Percentiles rank a stretch among this genome's conserved stretches.
Evolutionary conservation across 64 coral and sea anemone species (phyloP).

Genomic region (Montipora sp.): DNA sequence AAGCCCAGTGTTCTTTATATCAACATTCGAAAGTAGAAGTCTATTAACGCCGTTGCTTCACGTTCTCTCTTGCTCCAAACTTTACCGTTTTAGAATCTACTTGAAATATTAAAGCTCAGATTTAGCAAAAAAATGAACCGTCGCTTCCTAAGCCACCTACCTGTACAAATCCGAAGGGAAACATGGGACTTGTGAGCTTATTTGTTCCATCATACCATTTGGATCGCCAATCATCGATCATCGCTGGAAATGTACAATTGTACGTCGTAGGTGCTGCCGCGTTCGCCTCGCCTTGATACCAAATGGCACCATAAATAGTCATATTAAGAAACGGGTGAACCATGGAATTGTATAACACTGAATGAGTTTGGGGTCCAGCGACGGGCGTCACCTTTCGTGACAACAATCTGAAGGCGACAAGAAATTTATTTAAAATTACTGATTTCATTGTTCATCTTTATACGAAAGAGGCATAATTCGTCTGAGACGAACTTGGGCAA

Average conservation of each 20-base stretch:
- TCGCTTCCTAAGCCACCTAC: conserved; percentile 12
- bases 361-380: conserved; percentile 33
- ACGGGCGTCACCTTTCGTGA: conserved; percentile 2
- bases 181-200: conserved; percentile 70
- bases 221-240: conserved; percentile 97
- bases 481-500: no score
- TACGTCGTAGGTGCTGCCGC: conserved; percentile 62
- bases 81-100: no score
- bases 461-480: no score
- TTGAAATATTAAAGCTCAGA: no score
- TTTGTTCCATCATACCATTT: conserved; percentile 88
- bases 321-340: conserved; percentile 94
- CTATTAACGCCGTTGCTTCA: no score
- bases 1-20: no score
- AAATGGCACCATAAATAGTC: conserved; percentile 98
- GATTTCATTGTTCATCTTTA: no score
- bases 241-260: conserved; percentile 97
- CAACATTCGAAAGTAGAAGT: no score
- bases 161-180: conserved; percentile 99
- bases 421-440: conserved; percentile 3
- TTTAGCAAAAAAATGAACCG: no score
- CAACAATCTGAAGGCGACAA: conserved; percentile 4
- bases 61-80: no score
- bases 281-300: conserved; percentile 98
- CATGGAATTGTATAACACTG: conserved; percentile 94